phyloP scores from a whole-genome alignment of 2,113 vertebrate genomes.

The Meleagris gallopavo region DNA sequence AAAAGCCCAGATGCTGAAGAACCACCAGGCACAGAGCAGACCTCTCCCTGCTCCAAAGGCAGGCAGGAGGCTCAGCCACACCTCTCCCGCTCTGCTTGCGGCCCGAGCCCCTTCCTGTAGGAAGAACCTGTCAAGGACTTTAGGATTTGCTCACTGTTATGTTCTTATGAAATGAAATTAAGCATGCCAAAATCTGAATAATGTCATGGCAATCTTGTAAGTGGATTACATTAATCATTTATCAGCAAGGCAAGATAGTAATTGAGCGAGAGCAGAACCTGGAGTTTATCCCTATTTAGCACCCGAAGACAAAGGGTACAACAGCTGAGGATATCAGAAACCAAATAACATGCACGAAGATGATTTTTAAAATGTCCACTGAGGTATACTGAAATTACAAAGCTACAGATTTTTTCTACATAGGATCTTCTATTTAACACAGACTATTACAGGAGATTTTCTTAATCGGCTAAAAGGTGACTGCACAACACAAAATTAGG shows the following conservation, averaged over 20 bases:
- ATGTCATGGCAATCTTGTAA: neutral
- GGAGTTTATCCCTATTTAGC: neutral
- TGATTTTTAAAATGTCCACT: neutral
- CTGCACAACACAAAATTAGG: neutral
- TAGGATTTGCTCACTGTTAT: neutral
- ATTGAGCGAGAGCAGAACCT: neutral
- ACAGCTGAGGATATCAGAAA: neutral
- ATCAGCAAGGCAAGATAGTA: neutral
- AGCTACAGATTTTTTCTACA: neutral
- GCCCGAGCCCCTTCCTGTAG: rapidly evolving
- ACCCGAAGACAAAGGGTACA: neutral
- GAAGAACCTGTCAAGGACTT: neutral
- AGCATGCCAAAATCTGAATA: constrained; percentile 11
- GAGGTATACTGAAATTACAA: neutral
- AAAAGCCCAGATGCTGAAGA: neutral
- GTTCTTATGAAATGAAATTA: constrained; percentile 5
- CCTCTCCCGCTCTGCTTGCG: rapidly evolving
- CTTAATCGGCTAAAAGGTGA: neutral
- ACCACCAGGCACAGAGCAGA: rapidly evolving
- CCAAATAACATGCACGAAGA: rapidly evolving
- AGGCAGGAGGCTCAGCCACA: rapidly evolving
- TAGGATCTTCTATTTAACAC: neutral
- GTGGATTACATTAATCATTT: constrained; percentile 30
- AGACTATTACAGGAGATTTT: neutral
- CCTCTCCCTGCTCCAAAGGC: too few relatives aligned